These are phyloP conservation scores for Oreonectes daqikongensis DNA, from an alignment of 2,797 vertebrate species.

Conservation along the genomic window DNA sequence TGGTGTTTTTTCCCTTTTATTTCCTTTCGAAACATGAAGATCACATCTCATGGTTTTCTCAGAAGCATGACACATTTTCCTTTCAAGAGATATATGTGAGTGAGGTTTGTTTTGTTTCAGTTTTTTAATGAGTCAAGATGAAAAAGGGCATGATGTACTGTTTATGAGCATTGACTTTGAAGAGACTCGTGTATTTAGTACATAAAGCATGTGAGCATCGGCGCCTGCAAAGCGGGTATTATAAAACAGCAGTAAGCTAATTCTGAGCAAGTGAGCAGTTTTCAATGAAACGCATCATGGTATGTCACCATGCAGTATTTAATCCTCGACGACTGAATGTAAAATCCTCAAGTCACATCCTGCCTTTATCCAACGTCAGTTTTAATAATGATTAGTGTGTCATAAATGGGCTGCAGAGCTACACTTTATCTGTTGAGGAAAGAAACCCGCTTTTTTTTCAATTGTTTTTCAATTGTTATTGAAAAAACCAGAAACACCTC, in stretches of 20 bases:
- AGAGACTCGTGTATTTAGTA: constrained; percentile 32
- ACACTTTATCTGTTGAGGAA: constrained; percentile 9
- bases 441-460: not conserved
- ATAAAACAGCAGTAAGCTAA: constrained; percentile 32
- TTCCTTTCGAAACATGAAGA: constrained; percentile 49
- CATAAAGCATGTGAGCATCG: constrained; percentile 32
- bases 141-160: constrained; percentile 46
- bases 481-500: not conserved
- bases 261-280: constrained; percentile 14
- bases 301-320: not conserved
- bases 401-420: not conserved
- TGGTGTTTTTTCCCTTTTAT: constrained; percentile 38
- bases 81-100: constrained; percentile 47
- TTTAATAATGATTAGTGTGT: not conserved
- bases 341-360: constrained; percentile 1
- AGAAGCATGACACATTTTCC: constrained; percentile 63
- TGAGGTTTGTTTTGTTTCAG: constrained; percentile 57
- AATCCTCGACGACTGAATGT: constrained; percentile 40
- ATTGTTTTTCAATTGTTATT: too few species aligned
- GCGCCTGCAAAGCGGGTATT: constrained; percentile 13
- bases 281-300: too few species aligned
- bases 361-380: not conserved
- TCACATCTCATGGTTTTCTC: constrained; percentile 58
- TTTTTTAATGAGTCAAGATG: constrained; percentile 53
- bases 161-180: constrained; percentile 48